Evolutionary conservation across 2,113 vertebrate genomes (phyloP).

Genomic region (Salvator merianae): DNA sequence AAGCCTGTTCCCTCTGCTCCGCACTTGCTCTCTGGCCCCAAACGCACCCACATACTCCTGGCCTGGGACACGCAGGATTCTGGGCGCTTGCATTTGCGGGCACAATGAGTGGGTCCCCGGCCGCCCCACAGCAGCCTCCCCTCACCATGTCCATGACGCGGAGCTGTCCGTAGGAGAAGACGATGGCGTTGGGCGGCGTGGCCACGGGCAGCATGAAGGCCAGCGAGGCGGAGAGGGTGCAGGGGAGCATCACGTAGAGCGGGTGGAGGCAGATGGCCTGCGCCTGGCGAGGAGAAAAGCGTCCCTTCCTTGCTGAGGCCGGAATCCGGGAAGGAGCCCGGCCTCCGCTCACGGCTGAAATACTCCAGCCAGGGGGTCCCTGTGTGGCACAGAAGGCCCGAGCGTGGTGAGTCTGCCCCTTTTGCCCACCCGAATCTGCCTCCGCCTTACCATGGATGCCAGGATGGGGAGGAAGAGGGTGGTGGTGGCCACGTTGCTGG

Average conservation of each 20-base stretch:
- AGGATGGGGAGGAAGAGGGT: constrained; percentile 92
- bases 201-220: constrained; percentile 97
- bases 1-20: too few species aligned
- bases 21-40: too few species aligned
- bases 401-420: too few species aligned
- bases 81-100: too few species aligned
- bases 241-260: constrained; percentile 92
- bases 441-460: constrained; percentile 88
- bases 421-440: too few species aligned
- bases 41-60: neutral
- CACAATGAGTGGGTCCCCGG: too few species aligned
- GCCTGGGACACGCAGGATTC: too few species aligned
- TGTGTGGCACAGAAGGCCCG: too few species aligned
- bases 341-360: too few species aligned
- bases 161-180: constrained; percentile 90
- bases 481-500: constrained; percentile 93
- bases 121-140: neutral
- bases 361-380: too few species aligned
- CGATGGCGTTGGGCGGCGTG: constrained; percentile 91
- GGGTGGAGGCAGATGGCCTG: constrained; percentile 84
- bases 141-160: constrained; percentile 91
- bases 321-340: too few species aligned
- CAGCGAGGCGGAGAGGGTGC: constrained; percentile 84
- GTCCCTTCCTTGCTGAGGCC: too few species aligned
- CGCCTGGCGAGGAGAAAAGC: constrained; percentile 60